Conservation (phyloP, 2,113 vertebrate genomes). For the Chloropsis hardwickii region DNA sequence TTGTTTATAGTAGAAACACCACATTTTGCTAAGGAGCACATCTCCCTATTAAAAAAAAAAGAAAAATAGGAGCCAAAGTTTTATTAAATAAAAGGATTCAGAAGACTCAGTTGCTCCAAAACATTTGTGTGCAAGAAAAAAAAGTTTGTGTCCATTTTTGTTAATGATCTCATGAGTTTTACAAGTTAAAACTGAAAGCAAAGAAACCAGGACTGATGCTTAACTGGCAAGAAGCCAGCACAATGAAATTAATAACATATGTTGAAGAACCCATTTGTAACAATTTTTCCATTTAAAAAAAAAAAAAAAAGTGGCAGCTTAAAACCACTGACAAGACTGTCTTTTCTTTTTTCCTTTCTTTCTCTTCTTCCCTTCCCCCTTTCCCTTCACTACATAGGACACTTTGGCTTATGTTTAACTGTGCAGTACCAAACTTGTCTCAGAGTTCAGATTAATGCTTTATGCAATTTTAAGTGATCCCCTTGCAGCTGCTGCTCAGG, state of each 20-base stretch:
- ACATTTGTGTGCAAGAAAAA: conserved; percentile 51
- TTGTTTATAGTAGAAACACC: conserved; percentile 44
- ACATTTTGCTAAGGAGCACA: conserved; percentile 54
- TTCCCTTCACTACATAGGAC: conserved; percentile 13
- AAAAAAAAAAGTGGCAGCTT: conserved; percentile 65
- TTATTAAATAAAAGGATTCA: conserved; percentile 61
- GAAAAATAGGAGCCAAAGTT: conserved; percentile 3
- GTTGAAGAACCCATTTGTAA: conserved; percentile 82
- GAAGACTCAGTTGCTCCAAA: conserved; percentile 64
- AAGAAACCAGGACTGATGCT: conserved; percentile 76
- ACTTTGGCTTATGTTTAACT: conserved; percentile 34
- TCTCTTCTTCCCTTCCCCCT: not conserved
- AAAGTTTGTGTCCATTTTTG: conserved; percentile 72
- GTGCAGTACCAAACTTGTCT: conserved; percentile 48
- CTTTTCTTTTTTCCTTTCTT: conserved; percentile 49
- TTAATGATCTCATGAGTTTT: conserved; percentile 80
- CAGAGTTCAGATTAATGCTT: conserved; percentile 61
- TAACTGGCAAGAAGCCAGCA: conserved; percentile 76
- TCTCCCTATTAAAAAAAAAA: conserved; percentile 45
- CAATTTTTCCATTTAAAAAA: conserved; percentile 73
- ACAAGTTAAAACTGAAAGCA: conserved; percentile 80
- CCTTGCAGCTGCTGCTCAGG: conserved; percentile 25
- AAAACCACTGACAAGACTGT: conserved; percentile 76
- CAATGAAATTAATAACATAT: conserved; percentile 83
- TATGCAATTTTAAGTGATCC: conserved; percentile 45